Evolutionary conservation across 1,140 invertebrate species (phyloP), one percentile per base, ranked within the genome.

Genomic region (Brachionus calyciflorus): DNA sequence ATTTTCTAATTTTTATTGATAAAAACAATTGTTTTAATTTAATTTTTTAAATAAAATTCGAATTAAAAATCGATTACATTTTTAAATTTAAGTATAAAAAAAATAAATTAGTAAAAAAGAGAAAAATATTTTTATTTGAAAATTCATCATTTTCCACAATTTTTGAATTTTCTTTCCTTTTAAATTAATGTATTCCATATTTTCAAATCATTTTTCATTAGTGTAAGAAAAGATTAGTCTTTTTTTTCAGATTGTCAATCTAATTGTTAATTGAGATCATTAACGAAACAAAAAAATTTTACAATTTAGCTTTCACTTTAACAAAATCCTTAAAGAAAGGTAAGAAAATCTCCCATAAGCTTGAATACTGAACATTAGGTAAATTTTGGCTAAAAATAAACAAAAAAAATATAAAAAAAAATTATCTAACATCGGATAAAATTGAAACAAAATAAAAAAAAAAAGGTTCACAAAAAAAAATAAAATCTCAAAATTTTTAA

Each of bases 361-460:
- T 37, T 14, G 17, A 60, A 60, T 60, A 60, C 28, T 60, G 14
- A 60, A 60, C 55, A 60, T 37, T 44, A 17, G 33, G 33, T 37
- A 37, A 37, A 37, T 5, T 9, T 37, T 37, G 33, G 33, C 9
- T 9, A 37, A 5, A 9, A 37, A 37, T 9, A 37, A 37, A 37
- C 3, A 5, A 37, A 17, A 49, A 60, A 60, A 60, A 37, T 24
- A 2, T 21, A 30, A 57, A 30, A 55, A 55, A 55, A 57, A 30
- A 60, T 60, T 60, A 60, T 60, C 55, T 60, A 60, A 60, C 55
- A 60, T 60, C 55, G 55, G 55, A 57, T 7, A 60, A 60, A 60
- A 40, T 41, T 60, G 17, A 37, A 60, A 30, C 7, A 55, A 55
- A 12, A 24, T 53, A 53, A 19, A 60, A 60, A 60, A 60, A 60